Base-by-base conservation (phyloP, 2,888 invertebrate species). In the Glaucopsyche alexis region DNA sequence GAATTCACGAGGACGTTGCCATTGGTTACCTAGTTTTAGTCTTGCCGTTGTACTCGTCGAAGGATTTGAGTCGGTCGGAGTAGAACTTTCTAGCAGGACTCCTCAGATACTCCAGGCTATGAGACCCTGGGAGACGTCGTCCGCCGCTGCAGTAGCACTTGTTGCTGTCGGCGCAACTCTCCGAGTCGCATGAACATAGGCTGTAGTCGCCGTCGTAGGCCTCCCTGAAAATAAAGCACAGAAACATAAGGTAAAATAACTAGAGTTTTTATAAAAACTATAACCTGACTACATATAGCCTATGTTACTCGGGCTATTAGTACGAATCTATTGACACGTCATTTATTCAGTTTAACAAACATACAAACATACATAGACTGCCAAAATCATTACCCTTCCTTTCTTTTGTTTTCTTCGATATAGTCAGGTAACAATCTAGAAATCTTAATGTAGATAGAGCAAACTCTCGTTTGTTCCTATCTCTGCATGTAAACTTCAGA, bases 141-240 rank as follows among this genome's bases (percentile, higher is more conserved):
- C 89, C 83, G 7, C 89, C 82, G 85, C 94, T 81, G 83, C 98
- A 98, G 83, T 98, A 98, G 83, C 98, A 98, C 85, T 97, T 97
- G 85, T 97, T 97, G 80, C 96, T 96, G 78, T 97, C 97, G 0
- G 96, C 95, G 82, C 98, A 98, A 81, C 97, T 97, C 84, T 98
- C 97, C 0, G 97, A 97, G 81, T 96, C 96, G 83, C 96, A 96
- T 16, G 95, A 96, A 81, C 97, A 98, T 81, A 94, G 95, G 77
- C 93, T 92, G 81, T 89, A 86, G 81, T 92, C 86, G 11, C 88
- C 85, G 70, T 89, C 87, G 80, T 88, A 85, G 75, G 84, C 78
- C 75, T 93, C 91, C 76, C 92, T 91, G 85, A 38, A 88, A 85
- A 75, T 29, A 45, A 45, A 14, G 65, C 38, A 29, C 29, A 42